Base-by-base conservation (phyloP, 2,113 vertebrate species). In the Pseudorhombus dupliciocellatus region DNA sequence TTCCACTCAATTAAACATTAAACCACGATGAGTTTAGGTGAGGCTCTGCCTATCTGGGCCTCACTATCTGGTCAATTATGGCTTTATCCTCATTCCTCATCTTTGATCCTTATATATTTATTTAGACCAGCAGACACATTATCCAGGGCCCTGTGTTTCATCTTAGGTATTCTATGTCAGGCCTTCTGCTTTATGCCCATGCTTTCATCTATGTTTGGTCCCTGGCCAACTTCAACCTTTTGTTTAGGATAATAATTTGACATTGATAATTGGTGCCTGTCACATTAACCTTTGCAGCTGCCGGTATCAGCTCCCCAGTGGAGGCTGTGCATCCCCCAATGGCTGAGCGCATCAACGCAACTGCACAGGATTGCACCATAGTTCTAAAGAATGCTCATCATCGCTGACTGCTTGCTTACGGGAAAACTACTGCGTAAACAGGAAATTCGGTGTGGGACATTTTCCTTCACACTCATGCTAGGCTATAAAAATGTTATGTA, bases 251-350 rank as follows among this genome's bases (percentile, higher is more conserved):
- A 64, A 83, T 84, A 69, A 84, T 87, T 88, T 81, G 73, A 76
- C 74, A 64, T 84, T 80, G 79, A 87, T 91, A 90, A 92, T 91
- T 88, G 69, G 80, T 73, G 87, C 77, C 90, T 91, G 90, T 89
- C 89, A 87, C 75, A 28, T 77, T 64, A 62, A 58, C 53, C 73
- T 46, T 74, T 58, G 54, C 73, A 75, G 80, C 74, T 70, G 57
- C 78, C 80, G 50, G 57, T 70, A 54, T 72, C 80, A 71, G 69
- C 31, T 51, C 44, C 44, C 54, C 30, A 61, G 52, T 51, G 68
- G 57, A 25, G 57, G 70, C 46, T 69, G 73, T 79, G 74, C 84
- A 68, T 75, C 68, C 71, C 62, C 72, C 61, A 80, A 56, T 51
- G 76, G 73, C 75, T 63, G 42, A 46, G 18, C 42, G 8, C 18